Evolutionary conservation across 2,888 invertebrate species (phyloP), one percentile per base, ranked within the genome.

Genomic region (Phengaris arion): DNA sequence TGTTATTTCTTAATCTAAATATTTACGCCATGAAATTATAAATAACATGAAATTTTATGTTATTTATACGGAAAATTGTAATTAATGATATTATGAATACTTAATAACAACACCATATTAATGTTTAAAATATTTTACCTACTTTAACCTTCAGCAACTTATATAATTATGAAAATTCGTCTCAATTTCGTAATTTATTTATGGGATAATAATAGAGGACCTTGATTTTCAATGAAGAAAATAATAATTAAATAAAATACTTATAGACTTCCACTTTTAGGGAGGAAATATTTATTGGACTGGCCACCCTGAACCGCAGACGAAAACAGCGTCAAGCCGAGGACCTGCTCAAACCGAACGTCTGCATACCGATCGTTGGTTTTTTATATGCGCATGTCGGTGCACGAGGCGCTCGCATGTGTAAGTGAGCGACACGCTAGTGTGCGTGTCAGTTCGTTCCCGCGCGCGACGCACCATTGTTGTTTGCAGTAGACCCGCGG

Each of bases 281-380:
- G 87, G 88, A 87, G 85, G 85, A 85, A 82, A 79, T 79, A 78
- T 81, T 80, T 80, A 78, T 78, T 79, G 84, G 85, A 83, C 85
- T 86, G 86, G 87, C 85, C 89, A 91, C 92, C 87, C 92, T 83
- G 89, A 83, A 89, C 91, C 91, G 91, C 91, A 92, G 92, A 93
- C 93, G 92, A 93, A 93, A 93, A 93, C 92, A 92, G 92, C 92
- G 92, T 90, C 92, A 90, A 91, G 89, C 89, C 89, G 89, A 90
- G 92, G 93, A 93, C 92, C 93, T 93, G 92, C 92, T 91, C 90
- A 88, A 91, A 92, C 91, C 91, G 88, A 93, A 92, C 92, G 93
- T 93, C 93, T 93, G 93, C 93, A 93, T 93, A 93, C 93, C 93
- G 92, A 93, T 93, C 92, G 91, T 88, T 88, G 88, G 92, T 92